Evolutionary conservation across 2,797 vertebrate genomes (phyloP).

Genomic region (Lepilemur septentrionalis): DNA sequence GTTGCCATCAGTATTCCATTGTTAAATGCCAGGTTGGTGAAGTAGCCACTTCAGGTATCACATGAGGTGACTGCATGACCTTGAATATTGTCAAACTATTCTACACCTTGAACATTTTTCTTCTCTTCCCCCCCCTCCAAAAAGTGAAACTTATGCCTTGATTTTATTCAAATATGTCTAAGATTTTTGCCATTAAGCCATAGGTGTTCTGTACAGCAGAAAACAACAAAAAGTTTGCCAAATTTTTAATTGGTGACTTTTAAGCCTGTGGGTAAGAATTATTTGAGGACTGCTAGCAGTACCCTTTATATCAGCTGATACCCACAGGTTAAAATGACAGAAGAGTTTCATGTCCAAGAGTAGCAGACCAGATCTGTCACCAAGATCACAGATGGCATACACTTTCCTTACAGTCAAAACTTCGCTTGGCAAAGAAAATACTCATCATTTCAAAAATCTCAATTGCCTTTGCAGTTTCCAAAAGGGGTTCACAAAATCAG

Average conservation of each 20-base stretch:
- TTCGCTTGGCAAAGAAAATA: conserved; percentile 50
- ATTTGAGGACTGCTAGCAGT: background rate
- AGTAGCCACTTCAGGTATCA: background rate
- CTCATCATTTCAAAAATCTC: conserved; percentile 21
- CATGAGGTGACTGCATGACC: background rate
- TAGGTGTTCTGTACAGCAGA: background rate
- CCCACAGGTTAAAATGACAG: background rate
- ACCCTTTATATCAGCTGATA: background rate
- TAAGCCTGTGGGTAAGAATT: background rate
- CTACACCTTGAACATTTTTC: background rate
- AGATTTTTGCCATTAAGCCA: background rate
- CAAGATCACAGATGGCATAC: conserved; percentile 47
- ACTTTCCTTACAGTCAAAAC: conserved; percentile 37
- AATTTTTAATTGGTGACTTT: conserved; percentile 45
- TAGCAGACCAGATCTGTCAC: background rate
- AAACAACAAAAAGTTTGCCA: background rate
- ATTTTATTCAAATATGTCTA: background rate
- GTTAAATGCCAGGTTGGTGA: background rate
- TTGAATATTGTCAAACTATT: background rate
- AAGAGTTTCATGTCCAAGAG: background rate
- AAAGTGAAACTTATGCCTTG: background rate
- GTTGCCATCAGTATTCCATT: background rate
- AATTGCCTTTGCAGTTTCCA: conserved; percentile 28
- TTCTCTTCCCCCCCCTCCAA: background rate
- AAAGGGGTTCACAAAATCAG: conserved; percentile 14